Base-by-base conservation (phyloP, 1,140 invertebrate species). In the Cherax destructor region DNA sequence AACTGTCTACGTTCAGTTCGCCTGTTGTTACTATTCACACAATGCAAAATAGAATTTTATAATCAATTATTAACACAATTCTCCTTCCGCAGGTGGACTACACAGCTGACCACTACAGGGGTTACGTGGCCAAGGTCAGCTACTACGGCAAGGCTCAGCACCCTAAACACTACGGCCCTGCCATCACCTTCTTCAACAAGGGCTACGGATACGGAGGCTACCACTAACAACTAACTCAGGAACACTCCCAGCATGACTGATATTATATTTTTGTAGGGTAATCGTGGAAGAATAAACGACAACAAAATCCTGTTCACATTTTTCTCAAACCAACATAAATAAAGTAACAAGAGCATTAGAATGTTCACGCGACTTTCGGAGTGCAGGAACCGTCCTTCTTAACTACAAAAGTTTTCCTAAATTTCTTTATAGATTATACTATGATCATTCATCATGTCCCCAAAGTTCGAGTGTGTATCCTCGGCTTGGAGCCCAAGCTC, bases 61-160 rank as follows among this genome's bases (percentile, higher is more conserved):
- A 59, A 59, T 11, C 56, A 11, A 9, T 59, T 59, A 1, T 11
- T 11, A 59, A 59, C 9, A 59, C 9, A 59, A 11, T 59, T 59
- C 65, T 69, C 65, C 65, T 69, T 1, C 65, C 65, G 13, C 69
- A 97, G 84, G 97, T 97, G 21, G 95, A 95, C 83, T 97, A 97
- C 94, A 97, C 96, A 0, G 97, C 97, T 61, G 96, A 97, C 94
- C 97, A 97, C 96, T 96, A 97, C 93, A 96, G 96, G 93, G 97
- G 97, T 56, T 97, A 97, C 94, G 96, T 97, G 93, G 97, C 97
- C 83, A 96, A 96, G 93, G 96, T 97, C 4, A 96, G 96, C 91
- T 97, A 97, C 93, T 96, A 97, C 93, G 97, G 97, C 93, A 96
- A 96, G 91, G 96, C 96, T 0, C 56, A 89, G 21, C 87, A 89